These are phyloP conservation scores for Martes martes DNA, from an alignment of 2,113 vertebrate species.

Conservation along the genomic window DNA sequence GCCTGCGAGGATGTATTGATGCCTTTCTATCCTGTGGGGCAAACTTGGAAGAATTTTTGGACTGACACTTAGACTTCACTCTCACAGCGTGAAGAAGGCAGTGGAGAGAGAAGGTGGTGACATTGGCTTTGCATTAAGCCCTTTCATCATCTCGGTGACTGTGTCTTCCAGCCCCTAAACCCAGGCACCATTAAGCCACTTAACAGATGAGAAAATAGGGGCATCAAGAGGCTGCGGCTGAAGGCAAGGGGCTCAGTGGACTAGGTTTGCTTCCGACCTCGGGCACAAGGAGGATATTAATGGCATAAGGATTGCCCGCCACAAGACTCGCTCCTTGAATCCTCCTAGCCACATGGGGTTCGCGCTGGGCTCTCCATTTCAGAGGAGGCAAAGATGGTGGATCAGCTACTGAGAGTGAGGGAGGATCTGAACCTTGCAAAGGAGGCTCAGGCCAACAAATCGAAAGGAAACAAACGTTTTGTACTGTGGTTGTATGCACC, in stretches of 20 bases:
- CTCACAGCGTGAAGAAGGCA: rapidly evolving
- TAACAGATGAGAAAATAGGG: not conserved
- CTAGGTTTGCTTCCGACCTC: not conserved
- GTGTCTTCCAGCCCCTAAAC: rapidly evolving
- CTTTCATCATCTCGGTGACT: not conserved
- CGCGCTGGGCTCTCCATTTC: not conserved
- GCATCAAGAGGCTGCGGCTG: not conserved
- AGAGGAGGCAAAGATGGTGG: rapidly evolving
- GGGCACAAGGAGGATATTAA: rapidly evolving
- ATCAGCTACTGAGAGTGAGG: not conserved
- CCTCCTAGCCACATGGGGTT: not conserved
- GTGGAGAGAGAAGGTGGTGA: not conserved
- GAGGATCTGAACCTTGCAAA: not conserved
- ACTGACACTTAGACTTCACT: too few relatives aligned
- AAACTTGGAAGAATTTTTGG: not conserved
- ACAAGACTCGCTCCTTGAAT: not conserved
- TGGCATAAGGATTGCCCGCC: rapidly evolving
- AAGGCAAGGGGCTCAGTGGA: not conserved
- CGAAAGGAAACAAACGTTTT: not conserved
- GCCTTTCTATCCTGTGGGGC: not conserved
- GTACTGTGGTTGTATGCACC: too few relatives aligned
- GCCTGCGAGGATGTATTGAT: not conserved
- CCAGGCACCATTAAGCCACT: not conserved
- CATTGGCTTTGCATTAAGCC: not conserved
- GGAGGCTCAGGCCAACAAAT: not conserved